These are phyloP conservation scores for Limenitis camilla DNA, from an alignment of 2,888 invertebrate genomes.

Conservation along the genomic window DNA sequence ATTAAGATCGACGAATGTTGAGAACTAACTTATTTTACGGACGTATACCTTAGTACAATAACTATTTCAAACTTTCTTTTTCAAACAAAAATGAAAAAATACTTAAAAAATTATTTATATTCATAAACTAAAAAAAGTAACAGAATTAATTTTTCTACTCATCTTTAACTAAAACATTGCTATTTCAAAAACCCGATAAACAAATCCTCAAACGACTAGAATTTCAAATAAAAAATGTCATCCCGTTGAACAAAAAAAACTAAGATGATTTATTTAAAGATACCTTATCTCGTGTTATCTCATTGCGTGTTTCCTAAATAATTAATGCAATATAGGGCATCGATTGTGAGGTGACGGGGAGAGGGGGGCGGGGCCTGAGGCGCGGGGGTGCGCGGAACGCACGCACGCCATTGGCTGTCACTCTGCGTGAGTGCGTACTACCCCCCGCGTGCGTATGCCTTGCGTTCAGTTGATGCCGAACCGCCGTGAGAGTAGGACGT, in stretches of 20 bases:
- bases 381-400: conserved; percentile 71
- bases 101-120: too few species aligned
- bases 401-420: conserved; percentile 72
- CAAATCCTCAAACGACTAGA: not conserved
- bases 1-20: too few species aligned
- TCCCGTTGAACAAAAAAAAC: conserved; percentile 28
- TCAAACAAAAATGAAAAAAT: too few species aligned
- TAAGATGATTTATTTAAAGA: conserved; percentile 68
- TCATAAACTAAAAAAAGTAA: conserved; percentile 18
- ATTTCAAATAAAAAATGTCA: not conserved
- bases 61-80: too few species aligned
- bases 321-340: conserved; percentile 76
- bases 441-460: conserved; percentile 66
- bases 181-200: not conserved
- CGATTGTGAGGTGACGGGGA: conserved; percentile 73
- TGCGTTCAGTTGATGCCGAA: conserved; percentile 61
- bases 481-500: conserved; percentile 50
- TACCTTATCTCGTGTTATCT: conserved; percentile 74
- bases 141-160: too few species aligned
- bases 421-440: conserved; percentile 72
- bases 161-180: too few species aligned
- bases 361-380: conserved; percentile 53
- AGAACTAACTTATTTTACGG: too few species aligned
- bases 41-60: too few species aligned
- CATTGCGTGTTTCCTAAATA: conserved; percentile 76